phyloP scores from a whole-genome alignment of 2,888 invertebrate genomes.

The Ormyrus nitidulus region DNA sequence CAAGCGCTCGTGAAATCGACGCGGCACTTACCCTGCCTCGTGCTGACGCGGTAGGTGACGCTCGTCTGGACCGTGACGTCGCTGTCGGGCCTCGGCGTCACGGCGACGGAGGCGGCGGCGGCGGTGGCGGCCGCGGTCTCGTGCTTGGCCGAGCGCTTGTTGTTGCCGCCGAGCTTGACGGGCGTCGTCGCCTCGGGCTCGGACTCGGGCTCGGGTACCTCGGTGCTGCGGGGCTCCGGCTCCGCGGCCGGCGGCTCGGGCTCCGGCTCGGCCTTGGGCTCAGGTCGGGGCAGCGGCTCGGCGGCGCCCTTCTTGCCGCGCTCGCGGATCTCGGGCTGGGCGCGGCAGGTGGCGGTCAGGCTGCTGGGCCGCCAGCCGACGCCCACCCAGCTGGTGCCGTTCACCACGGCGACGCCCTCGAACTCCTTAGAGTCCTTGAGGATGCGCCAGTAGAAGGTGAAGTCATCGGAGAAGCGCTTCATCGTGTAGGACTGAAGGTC shows the following conservation, averaged over 20 bases:
- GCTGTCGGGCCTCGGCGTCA: slow-evolving; percentile 65
- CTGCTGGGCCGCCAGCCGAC: slow-evolving; percentile 94
- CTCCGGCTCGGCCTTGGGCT: slow-evolving; percentile 73
- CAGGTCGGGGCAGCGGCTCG: slow-evolving; percentile 75
- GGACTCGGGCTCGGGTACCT: slow-evolving; percentile 68
- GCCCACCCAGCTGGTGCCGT: slow-evolving; percentile 87
- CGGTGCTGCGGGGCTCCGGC: slow-evolving; percentile 59
- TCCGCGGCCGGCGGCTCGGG: slow-evolving; percentile 73
- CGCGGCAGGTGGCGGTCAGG: slow-evolving; percentile 85
- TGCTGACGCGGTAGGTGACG: slow-evolving; percentile 87
- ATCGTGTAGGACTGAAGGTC: slow-evolving; percentile 84
- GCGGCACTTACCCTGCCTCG: slow-evolving; percentile 76
- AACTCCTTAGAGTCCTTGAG: slow-evolving; percentile 89
- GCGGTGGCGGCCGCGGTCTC: slow-evolving; percentile 43
- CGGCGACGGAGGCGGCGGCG: slow-evolving; percentile 21
- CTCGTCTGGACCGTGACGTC: slow-evolving; percentile 88
- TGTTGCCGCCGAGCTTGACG: slow-evolving; percentile 64
- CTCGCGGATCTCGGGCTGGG: slow-evolving; percentile 84
- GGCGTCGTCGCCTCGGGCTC: slow-evolving; percentile 71
- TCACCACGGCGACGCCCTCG: slow-evolving; percentile 91
- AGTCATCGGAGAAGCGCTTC: slow-evolving; percentile 84
- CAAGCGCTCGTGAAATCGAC: slow-evolving; percentile 29
- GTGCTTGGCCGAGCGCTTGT: slow-evolving; percentile 64
- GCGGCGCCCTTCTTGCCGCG: slow-evolving; percentile 64
- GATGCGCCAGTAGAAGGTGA: slow-evolving; percentile 90